These are phyloP conservation scores for Ciconia maguari DNA, from an alignment of 2,113 vertebrate species.

Conservation along the genomic window DNA sequence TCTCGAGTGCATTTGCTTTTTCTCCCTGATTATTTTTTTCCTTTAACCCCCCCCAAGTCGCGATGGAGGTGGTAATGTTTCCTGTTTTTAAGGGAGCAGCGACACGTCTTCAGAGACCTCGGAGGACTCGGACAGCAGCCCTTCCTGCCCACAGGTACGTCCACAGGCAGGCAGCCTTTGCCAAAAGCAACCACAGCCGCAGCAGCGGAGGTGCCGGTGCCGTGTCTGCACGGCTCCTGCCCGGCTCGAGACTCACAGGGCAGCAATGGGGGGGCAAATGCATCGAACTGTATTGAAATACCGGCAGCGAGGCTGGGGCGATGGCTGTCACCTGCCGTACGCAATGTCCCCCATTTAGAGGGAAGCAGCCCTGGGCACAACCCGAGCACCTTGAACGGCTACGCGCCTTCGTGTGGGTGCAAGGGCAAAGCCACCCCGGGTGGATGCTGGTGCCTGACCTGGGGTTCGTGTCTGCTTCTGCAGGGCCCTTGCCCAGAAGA, in stretches of 20 bases:
- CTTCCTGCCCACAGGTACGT: slow-evolving; percentile 15
- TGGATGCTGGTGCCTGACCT: not conserved
- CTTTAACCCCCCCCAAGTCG: not conserved
- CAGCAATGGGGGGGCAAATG: accelerated
- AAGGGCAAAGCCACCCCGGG: not conserved
- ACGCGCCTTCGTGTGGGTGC: accelerated
- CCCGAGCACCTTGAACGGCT: accelerated
- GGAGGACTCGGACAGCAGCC: not conserved
- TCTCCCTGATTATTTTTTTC: not conserved
- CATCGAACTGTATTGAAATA: accelerated
- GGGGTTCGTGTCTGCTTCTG: not conserved
- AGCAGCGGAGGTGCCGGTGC: not conserved
- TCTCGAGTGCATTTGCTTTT: accelerated
- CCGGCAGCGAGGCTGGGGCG: too few relatives aligned
- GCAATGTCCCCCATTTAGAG: accelerated
- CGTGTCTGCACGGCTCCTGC: accelerated
- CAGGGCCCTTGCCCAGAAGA: not conserved
- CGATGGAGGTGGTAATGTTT: not conserved
- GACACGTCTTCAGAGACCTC: slow-evolving; percentile 46
- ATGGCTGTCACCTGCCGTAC: accelerated
- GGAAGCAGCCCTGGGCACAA: not conserved
- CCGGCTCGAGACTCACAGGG: accelerated
- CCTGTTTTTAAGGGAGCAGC: slow-evolving; percentile 39
- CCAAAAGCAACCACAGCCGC: not conserved
- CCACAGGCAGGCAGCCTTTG: accelerated